phyloP scores from a whole-genome alignment of 2,888 invertebrate genomes.

The Drosophila kambysellisi region DNA sequence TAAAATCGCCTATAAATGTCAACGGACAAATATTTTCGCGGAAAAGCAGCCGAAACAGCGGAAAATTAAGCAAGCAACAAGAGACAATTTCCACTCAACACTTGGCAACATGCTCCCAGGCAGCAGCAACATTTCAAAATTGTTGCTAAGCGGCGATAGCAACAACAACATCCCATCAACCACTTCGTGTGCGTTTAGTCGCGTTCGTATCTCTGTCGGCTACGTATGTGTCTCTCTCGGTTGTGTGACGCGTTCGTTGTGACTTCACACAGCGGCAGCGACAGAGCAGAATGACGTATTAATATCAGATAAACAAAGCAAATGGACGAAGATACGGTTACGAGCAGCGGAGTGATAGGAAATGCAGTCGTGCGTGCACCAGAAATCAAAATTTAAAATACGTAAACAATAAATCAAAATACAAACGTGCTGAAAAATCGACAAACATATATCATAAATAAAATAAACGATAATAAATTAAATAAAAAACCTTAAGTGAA shows the following conservation, averaged over 20 bases:
- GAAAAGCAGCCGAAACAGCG: slow-evolving; percentile 44
- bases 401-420: slow-evolving; percentile 30
- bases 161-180: slow-evolving; percentile 40
- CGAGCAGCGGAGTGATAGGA: not conserved
- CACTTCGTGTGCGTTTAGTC: slow-evolving; percentile 47
- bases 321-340: slow-evolving; percentile 4
- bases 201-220: slow-evolving; percentile 73
- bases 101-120: slow-evolving; percentile 45
- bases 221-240: slow-evolving; percentile 73
- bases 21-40: slow-evolving; percentile 64
- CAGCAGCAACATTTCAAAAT: slow-evolving; percentile 42
- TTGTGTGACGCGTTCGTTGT: slow-evolving; percentile 68
- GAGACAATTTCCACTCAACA: slow-evolving; percentile 57
- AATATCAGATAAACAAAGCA: slow-evolving; percentile 12
- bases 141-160: slow-evolving; percentile 30
- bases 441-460: slow-evolving; percentile 2
- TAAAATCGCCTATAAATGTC: slow-evolving; percentile 69
- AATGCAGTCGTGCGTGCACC: slow-evolving; percentile 27
- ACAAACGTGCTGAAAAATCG: slow-evolving; percentile 14
- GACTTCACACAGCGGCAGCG: slow-evolving; percentile 20
- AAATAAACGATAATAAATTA: not conserved
- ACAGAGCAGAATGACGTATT: slow-evolving; percentile 52
- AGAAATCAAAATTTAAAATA: slow-evolving; percentile 20
- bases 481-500: slow-evolving; percentile 9
- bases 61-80: slow-evolving; percentile 42